phyloP scores from a whole-genome alignment of 2,888 invertebrate genomes.

The Troides helena region DNA sequence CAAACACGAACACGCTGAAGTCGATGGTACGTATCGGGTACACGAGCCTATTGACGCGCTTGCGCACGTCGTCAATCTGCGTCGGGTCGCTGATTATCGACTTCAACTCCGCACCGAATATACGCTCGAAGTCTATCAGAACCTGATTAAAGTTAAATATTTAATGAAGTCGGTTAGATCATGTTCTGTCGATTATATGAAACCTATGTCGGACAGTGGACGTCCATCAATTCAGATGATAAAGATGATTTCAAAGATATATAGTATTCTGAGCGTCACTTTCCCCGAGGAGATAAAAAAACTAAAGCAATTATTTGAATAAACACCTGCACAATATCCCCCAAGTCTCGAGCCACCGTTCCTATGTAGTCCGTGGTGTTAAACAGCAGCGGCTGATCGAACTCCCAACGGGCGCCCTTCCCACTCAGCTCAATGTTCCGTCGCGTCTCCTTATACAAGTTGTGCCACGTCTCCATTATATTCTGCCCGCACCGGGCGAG shows the following conservation, averaged over 20 bases:
- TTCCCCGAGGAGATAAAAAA: too few relatives aligned
- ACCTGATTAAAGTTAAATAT: conserved; percentile 68
- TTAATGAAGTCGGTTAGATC: too few relatives aligned
- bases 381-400: conserved; percentile 90
- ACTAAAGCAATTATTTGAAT: background rate
- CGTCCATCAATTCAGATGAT: too few relatives aligned
- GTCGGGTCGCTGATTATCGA: conserved; percentile 93
- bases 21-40: conserved; percentile 87
- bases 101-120: conserved; percentile 92
- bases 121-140: conserved; percentile 92
- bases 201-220: too few relatives aligned
- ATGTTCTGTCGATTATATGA: too few relatives aligned
- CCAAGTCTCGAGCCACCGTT: conserved; percentile 87
- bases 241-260: too few relatives aligned
- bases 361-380: conserved; percentile 92
- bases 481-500: conserved; percentile 81
- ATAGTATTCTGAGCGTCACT: too few relatives aligned
- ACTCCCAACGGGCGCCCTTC: conserved; percentile 94
- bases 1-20: conserved; percentile 90
- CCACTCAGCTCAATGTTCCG: conserved; percentile 92
- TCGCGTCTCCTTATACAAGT: conserved; percentile 87
- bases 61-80: conserved; percentile 90
- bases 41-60: conserved; percentile 88
- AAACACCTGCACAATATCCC: conserved; percentile 86
- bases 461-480: conserved; percentile 88